Percentiles rank a stretch among this genome's conserved stretches.
These are phyloP conservation scores for Tiphia femorata DNA, from an alignment of 2,888 invertebrate genomes.

Conservation along the genomic window DNA sequence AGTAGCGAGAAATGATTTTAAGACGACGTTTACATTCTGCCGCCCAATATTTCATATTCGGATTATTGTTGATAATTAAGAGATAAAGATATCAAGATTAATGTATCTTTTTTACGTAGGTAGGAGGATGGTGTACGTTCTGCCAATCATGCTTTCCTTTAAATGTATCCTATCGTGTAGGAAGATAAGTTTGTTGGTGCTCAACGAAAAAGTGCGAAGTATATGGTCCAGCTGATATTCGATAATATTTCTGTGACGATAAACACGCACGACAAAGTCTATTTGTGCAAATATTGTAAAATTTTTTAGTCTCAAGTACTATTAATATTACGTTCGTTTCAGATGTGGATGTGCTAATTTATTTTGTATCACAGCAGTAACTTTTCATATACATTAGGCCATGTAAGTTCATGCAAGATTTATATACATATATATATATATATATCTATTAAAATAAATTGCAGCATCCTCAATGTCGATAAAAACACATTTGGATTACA, in stretches of 20 bases:
- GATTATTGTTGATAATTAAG: conserved; percentile 18
- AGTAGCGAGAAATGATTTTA: conserved; percentile 11
- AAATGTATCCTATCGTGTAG: not conserved
- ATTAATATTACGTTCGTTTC: no score
- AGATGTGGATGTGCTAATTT: no score
- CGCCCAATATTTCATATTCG: conserved; percentile 23
- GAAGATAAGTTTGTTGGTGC: conserved; percentile 7
- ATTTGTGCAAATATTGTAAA: no score
- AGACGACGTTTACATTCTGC: conserved; percentile 21
- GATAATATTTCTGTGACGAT: not conserved
- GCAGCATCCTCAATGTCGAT: no score
- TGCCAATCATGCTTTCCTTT: conserved; percentile 3
- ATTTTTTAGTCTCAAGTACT: no score
- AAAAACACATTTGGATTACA: no score
- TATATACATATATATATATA: no score
- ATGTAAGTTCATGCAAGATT: no score
- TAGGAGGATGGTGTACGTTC: conserved; percentile 6
- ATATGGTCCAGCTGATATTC: not conserved
- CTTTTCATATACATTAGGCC: no score
- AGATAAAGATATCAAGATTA: conserved; percentile 12
- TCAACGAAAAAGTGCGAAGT: conserved; percentile 1
- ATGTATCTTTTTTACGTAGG: conserved; percentile 6
- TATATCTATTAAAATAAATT: no score
- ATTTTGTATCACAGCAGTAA: no score
- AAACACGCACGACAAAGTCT: no score